These are phyloP conservation scores for Heteractis magnifica DNA, from an alignment of 92 coral and sea anemone genomes.

Conservation along the genomic window DNA sequence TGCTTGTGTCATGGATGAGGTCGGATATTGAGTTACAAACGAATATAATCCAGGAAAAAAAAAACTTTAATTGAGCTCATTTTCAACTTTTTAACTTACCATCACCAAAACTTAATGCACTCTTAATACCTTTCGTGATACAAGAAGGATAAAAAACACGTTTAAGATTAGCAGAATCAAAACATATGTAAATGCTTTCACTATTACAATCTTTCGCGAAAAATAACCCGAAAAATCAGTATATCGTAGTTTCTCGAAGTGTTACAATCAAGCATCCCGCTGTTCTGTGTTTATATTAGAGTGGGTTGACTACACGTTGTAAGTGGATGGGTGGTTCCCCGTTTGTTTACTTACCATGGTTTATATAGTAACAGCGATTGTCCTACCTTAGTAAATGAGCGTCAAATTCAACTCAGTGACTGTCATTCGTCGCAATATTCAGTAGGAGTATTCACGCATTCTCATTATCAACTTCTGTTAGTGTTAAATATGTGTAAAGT, in stretches of 20 bases:
- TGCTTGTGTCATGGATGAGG: too few relatives aligned
- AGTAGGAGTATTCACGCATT: not conserved
- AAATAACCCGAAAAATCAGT: not conserved
- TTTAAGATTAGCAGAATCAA: not conserved
- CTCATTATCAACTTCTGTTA: not conserved
- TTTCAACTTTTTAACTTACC: too few relatives aligned
- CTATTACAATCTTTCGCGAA: not conserved
- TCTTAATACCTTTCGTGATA: too few relatives aligned
- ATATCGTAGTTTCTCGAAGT: not conserved
- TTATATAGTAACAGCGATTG: not conserved
- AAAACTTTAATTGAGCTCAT: too few relatives aligned
- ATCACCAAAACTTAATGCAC: too few relatives aligned
- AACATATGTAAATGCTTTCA: not conserved
- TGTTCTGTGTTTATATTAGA: not conserved
- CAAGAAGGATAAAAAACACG: too few relatives aligned
- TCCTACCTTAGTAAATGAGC: not conserved
- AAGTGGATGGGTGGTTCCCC: not conserved
- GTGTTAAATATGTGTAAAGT: not conserved
- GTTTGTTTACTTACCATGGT: not conserved
- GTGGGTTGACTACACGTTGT: not conserved
- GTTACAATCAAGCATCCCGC: not conserved
- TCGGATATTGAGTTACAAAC: too few relatives aligned
- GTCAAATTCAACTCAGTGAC: not conserved
- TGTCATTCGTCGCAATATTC: not conserved
- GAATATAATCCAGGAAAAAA: too few relatives aligned